These are phyloP conservation scores for Oxyruncus cristatus DNA, from an alignment of 2,113 vertebrate genomes.

Conservation along the genomic window DNA sequence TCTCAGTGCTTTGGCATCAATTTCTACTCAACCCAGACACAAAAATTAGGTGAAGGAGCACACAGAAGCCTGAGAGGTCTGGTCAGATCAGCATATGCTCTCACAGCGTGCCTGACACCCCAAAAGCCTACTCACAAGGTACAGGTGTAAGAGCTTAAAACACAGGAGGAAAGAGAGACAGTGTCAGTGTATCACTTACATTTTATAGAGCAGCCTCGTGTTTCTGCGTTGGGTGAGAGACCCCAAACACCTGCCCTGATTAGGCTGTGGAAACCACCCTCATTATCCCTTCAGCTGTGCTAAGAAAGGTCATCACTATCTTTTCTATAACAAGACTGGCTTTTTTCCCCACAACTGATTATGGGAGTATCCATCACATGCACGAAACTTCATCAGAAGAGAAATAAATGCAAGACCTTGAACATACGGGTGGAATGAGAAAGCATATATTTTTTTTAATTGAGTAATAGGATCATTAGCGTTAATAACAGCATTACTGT, in stretches of 20 bases:
- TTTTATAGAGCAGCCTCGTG: rapidly evolving
- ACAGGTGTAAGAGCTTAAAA: not conserved
- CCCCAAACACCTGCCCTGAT: not conserved
- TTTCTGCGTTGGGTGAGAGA: not conserved
- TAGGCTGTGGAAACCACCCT: not conserved
- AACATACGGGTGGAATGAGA: not conserved
- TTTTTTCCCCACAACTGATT: not conserved
- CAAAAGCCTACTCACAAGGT: not conserved
- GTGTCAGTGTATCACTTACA: rapidly evolving
- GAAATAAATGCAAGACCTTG: not conserved
- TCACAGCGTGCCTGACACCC: rapidly evolving
- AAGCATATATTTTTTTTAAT: conserved; percentile 27
- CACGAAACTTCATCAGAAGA: not conserved
- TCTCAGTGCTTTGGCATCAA: not conserved
- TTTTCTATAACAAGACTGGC: not conserved
- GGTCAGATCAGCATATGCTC: not conserved
- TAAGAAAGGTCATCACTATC: not conserved
- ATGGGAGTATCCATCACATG: not conserved
- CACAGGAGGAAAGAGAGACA: not conserved
- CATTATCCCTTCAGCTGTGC: not conserved
- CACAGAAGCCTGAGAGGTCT: not conserved
- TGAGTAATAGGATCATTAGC: not conserved
- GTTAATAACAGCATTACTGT: not conserved
- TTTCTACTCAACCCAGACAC: not conserved
- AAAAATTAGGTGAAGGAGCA: not conserved